These are phyloP conservation scores for Brachionus koreanus DNA, from an alignment of 1,140 invertebrate species.

Conservation along the genomic window DNA sequence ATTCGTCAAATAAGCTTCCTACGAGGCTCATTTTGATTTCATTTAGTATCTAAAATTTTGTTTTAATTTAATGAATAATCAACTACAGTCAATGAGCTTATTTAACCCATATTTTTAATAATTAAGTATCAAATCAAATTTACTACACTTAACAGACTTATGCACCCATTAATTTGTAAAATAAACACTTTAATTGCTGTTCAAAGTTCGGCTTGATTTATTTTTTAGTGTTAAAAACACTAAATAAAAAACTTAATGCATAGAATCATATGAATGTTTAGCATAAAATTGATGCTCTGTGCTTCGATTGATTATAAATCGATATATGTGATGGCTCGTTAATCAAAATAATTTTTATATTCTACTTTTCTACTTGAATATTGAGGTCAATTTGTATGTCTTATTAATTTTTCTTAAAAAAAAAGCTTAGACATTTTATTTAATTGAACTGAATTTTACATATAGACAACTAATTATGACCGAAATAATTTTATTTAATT, in stretches of 20 bases:
- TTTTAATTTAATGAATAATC: not conserved
- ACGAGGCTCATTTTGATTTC: not conserved
- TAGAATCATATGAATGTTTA: not conserved
- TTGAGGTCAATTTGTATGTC: not conserved
- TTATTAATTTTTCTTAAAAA: not conserved
- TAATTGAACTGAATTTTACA: not conserved
- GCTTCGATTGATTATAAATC: not conserved
- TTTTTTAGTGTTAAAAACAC: not conserved
- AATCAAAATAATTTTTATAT: not conserved
- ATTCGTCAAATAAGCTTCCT: constrained; percentile 8
- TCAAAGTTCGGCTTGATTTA: not conserved
- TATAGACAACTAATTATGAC: not conserved
- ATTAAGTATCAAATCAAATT: not conserved
- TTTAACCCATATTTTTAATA: not conserved
- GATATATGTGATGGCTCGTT: not conserved
- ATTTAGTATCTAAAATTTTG: not conserved
- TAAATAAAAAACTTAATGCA: not conserved
- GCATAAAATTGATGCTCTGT: not conserved
- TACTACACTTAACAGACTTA: not conserved
- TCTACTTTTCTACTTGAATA: not conserved
- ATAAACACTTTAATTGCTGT: not conserved
- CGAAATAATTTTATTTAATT: not conserved
- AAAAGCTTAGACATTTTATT: not conserved
- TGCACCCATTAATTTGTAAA: not conserved
- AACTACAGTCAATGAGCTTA: not conserved